Conservation (phyloP, 2,888 invertebrate species). For the Eurois occulta region DNA sequence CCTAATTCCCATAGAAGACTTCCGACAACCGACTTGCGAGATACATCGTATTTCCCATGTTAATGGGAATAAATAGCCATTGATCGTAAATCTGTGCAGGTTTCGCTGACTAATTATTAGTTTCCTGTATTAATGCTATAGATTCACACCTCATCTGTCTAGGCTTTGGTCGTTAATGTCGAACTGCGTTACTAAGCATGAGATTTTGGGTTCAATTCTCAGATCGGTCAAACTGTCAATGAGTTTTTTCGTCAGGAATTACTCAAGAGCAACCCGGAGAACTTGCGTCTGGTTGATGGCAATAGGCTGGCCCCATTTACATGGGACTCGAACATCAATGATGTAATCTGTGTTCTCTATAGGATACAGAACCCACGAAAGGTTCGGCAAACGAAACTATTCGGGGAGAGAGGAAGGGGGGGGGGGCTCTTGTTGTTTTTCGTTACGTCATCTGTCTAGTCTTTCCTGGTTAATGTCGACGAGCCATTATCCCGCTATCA, state of each 20-base stretch:
- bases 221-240: not conserved
- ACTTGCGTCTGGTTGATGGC: no score
- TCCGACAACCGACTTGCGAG: constrained; percentile 43
- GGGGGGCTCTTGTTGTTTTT: no score
- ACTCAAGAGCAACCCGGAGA: not conserved
- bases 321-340: no score
- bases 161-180: not conserved
- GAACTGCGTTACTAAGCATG: not conserved
- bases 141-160: constrained; percentile 22
- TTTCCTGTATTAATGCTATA: constrained; percentile 13
- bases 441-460: no score
- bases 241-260: not conserved
- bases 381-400: no score
- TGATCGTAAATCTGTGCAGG: constrained; percentile 43
- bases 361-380: no score
- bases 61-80: constrained; percentile 32
- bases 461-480: no score
- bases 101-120: constrained; percentile 39
- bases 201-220: not conserved
- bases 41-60: constrained; percentile 8
- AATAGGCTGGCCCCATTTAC: no score
- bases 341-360: no score
- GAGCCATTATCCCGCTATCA: no score
- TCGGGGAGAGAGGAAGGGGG: no score
- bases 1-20: constrained; percentile 52